Conservation (phyloP, 2,113 vertebrate genomes). For the Rhea pennata region DNA sequence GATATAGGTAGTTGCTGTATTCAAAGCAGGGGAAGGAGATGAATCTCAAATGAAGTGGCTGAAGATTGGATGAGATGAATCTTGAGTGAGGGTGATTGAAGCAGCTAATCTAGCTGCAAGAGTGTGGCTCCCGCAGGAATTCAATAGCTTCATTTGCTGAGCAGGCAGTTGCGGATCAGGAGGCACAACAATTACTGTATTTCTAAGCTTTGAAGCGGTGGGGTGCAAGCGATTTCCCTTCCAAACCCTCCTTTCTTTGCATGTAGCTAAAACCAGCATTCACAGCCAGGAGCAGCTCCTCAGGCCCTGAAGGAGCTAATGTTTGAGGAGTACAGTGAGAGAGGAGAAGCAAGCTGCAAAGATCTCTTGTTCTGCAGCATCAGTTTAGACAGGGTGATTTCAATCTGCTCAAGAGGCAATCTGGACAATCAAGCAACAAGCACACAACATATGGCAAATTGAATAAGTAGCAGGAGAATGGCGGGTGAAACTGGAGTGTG, state of each 20-base stretch:
- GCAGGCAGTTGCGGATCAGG: background rate
- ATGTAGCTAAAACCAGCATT: background rate
- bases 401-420: background rate
- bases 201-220: background rate
- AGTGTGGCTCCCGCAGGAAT: too few species aligned
- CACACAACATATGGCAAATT: background rate
- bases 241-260: background rate
- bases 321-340: background rate
- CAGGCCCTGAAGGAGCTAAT: background rate
- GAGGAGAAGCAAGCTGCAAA: background rate
- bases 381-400: background rate
- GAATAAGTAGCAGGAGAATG: background rate
- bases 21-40: background rate
- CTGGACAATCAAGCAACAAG: background rate
- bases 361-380: background rate
- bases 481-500: background rate
- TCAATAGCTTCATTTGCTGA: background rate
- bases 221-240: background rate
- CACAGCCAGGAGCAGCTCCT: background rate
- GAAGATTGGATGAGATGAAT: background rate
- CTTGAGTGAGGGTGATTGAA: background rate
- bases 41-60: background rate
- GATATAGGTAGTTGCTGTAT: background rate
- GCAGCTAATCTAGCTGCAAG: background rate
- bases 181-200: rapidly evolving